These are phyloP conservation scores for Rhyzopertha dominica DNA, from an alignment of 1,140 invertebrate species.

Conservation along the genomic window DNA sequence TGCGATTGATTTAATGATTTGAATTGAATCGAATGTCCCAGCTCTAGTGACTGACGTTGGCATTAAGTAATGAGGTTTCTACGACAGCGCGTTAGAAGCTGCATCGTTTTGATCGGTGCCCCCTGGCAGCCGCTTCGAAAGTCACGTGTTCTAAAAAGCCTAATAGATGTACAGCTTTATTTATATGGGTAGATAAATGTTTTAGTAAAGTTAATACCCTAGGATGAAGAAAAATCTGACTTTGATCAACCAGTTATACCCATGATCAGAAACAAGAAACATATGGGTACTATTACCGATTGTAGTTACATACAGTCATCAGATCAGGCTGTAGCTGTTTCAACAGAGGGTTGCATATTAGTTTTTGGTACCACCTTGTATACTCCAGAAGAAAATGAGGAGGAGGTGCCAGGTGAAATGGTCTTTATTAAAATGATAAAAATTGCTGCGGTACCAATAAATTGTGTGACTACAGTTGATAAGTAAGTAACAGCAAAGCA, in stretches of 20 bases:
- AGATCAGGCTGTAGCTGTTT: constrained; percentile 31
- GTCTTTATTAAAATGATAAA: constrained; percentile 36
- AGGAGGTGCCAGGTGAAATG: constrained; percentile 25
- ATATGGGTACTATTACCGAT: constrained; percentile 28
- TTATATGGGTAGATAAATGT: background rate
- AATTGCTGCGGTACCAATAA: constrained; percentile 22
- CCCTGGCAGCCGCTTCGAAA: too few species aligned
- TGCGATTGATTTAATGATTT: constrained; percentile 4
- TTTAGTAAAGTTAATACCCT: background rate
- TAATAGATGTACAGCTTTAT: too few species aligned
- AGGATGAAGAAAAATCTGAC: constrained; percentile 5
- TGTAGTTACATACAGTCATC: constrained; percentile 29
- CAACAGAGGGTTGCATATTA: constrained; percentile 26
- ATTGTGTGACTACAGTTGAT: constrained; percentile 22
- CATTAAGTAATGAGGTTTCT: too few species aligned
- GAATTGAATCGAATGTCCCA: too few species aligned
- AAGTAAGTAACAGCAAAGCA: constrained; percentile 22
- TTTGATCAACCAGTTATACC: constrained; percentile 17
- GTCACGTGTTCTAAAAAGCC: too few species aligned
- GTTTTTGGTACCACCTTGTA: constrained; percentile 36
- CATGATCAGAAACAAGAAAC: constrained; percentile 18
- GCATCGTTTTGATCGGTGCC: too few species aligned
- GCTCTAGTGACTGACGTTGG: too few species aligned
- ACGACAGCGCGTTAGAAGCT: too few species aligned
- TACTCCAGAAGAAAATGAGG: constrained; percentile 21